phyloP scores from a whole-genome alignment of 2,797 vertebrate genomes.

The Gallirallus australis region DNA sequence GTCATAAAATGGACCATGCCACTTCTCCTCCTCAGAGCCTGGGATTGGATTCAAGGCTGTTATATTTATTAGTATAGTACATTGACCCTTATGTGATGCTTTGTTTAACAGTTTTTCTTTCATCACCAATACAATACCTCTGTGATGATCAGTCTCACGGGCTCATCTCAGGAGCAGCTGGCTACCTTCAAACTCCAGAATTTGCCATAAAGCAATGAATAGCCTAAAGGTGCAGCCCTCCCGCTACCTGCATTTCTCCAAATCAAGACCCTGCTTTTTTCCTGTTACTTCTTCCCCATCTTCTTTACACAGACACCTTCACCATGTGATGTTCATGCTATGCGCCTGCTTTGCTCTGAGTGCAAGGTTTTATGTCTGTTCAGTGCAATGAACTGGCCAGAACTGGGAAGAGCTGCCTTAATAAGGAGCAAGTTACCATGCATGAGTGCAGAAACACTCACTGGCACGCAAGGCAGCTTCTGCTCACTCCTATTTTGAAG shows the following conservation, averaged over 20 bases:
- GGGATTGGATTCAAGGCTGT: background rate
- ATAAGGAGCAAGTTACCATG: background rate
- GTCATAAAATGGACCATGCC: background rate
- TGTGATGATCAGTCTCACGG: background rate
- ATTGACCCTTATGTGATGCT: background rate
- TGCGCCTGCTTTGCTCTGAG: background rate
- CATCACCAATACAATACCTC: background rate
- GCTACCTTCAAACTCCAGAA: background rate
- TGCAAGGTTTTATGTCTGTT: background rate
- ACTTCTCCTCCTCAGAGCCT: background rate
- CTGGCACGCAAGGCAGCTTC: background rate
- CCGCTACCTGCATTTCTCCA: background rate
- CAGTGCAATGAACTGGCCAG: background rate
- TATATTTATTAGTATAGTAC: background rate
- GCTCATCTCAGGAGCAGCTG: background rate
- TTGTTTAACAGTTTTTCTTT: background rate
- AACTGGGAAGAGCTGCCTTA: background rate
- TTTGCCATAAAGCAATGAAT: background rate
- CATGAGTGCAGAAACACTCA: background rate
- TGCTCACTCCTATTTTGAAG: background rate
- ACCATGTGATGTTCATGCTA: too few relatives aligned
- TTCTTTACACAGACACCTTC: background rate
- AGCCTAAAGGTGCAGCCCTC: background rate
- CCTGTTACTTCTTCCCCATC: background rate
- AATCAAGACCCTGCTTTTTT: background rate